Conservation (phyloP, 53 echinoderm and acorn worm genomes). For the Hippasteria phrygiana region DNA sequence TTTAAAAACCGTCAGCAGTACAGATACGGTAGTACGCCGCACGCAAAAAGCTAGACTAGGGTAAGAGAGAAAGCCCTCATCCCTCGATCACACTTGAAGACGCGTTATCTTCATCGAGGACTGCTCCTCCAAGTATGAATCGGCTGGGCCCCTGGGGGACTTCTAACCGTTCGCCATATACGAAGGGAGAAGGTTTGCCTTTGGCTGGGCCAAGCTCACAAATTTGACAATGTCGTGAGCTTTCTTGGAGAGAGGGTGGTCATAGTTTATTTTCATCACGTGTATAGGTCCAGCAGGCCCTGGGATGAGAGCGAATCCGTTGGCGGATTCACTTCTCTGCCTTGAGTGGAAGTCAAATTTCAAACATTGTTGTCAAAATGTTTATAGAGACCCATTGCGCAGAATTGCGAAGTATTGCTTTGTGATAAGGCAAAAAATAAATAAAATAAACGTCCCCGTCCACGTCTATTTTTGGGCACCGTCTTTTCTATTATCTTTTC, state of each 20-base stretch:
- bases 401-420: too few species aligned
- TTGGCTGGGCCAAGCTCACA: not conserved
- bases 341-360: not conserved
- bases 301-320: not conserved
- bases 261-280: not conserved
- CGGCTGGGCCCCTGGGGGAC: not conserved
- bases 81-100: slow-evolving; percentile 50
- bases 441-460: too few species aligned
- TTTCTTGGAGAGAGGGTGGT: not conserved
- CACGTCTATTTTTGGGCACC: too few species aligned
- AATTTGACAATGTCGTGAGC: not conserved
- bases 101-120: not conserved
- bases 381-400: too few species aligned
- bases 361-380: not conserved
- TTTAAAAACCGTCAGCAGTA: not conserved
- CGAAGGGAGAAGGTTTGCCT: not conserved
- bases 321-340: not conserved
- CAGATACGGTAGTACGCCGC: not conserved
- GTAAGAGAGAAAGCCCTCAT: not conserved
- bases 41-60: not conserved
- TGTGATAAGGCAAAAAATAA: too few species aligned
- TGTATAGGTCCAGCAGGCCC: not conserved
- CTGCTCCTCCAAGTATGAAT: slow-evolving; percentile 25
- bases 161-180: not conserved
- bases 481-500: too few species aligned